Base-by-base conservation (phyloP, 2,113 vertebrate genomes). In the Indicator maculatus region DNA sequence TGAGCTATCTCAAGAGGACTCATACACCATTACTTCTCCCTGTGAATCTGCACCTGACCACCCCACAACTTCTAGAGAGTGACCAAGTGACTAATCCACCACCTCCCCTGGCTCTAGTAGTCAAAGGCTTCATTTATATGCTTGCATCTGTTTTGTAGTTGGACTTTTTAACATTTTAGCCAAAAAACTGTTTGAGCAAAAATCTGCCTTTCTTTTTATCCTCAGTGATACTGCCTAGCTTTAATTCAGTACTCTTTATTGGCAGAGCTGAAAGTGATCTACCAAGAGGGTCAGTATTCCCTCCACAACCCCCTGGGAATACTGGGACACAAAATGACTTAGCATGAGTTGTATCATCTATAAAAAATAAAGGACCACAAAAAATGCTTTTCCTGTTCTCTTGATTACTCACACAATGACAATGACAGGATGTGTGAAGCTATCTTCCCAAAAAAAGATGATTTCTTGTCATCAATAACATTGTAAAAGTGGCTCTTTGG, bases 381-480 rank as follows among this genome's bases (percentile, higher is more conserved):
- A 90, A 74, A 73, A 36, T 77, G 56, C 38, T 91, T 89, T 87
- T 73, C 75, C 60, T 74, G 12, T 70, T 83, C 36, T 77, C 65
- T 50, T 67, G 65, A 58, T 58, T 78, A 72, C 61, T 65, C 13
- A 31, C 10, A 52, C 9, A 20, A 8, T 23, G 60, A 27, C 69
- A 86, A 74, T 81, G 83, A 88, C 2, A 2, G 38, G 58, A 55
- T 63, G 50, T 65, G 58, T 75, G 93, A 86, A 88, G 58, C 31
- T 80, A n/a, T 90, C 36, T 86, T 91, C 69, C 39, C 52, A 45
- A 88, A 95, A 78, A 86, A 70, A 39, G 16, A 52, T 8, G 23
- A 53, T 83, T 89, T 83, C 60, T 74, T 86, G 58, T 89, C 70
- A 83, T 77, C 56, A 66, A 59, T 89, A 79, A n/a, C 39, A 65